Percentiles rank a stretch among this genome's conserved stretches.
Evolutionary conservation across 92 coral and sea anemone species (phyloP).

Genomic region (Micromussa lordhowensis): DNA sequence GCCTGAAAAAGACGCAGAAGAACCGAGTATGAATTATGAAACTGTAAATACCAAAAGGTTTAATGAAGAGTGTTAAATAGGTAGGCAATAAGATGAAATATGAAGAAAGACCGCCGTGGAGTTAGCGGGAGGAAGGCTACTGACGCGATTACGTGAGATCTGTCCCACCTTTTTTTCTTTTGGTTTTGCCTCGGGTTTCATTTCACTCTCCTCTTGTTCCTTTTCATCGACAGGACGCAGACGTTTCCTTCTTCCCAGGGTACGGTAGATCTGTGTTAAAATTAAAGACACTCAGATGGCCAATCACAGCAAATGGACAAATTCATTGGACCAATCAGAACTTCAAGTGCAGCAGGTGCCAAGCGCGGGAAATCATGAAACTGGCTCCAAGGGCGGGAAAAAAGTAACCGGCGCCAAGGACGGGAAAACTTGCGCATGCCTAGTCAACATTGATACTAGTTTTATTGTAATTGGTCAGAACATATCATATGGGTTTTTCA

Average conservation of each 20-base stretch:
- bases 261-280: conserved; percentile 35
- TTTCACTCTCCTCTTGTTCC: conserved; percentile 31
- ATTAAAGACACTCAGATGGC: background rate
- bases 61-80: no score
- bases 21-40: background rate
- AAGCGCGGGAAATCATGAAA: background rate
- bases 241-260: conserved; percentile 37
- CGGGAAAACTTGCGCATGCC: background rate
- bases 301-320: background rate
- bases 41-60: no score
- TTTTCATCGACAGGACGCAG: conserved; percentile 6
- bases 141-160: background rate
- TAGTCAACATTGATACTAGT: background rate
- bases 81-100: no score
- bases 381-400: background rate
- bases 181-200: conserved; percentile 1
- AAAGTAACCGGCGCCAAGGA: background rate
- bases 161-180: conserved; percentile 40
- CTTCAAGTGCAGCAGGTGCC: background rate
- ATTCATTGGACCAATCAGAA: background rate
- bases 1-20: conserved; percentile 12
- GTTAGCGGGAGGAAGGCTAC: no score
- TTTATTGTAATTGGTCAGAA: no score
- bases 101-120: no score
- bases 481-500: background rate